Conservation (phyloP, 2,113 vertebrate species). For the Epinephelus lanceolatus region DNA sequence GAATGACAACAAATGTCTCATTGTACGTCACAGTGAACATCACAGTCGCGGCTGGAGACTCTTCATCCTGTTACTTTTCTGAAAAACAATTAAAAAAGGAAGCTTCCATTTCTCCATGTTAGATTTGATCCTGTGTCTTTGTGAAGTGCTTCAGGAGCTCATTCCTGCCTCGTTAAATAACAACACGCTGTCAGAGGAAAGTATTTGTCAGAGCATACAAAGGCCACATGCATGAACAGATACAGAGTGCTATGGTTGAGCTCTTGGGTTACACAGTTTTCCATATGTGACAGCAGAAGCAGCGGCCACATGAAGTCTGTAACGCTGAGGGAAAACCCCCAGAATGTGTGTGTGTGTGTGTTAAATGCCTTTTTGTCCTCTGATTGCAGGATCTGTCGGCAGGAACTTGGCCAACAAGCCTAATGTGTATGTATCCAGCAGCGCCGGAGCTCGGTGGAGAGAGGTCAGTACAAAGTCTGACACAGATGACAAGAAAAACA, state of each 20-base stretch:
- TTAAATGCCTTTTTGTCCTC: conserved; percentile 33
- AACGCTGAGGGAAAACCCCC: conserved; percentile 25
- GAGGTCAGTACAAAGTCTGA: conserved; percentile 87
- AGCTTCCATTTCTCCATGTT: neutral
- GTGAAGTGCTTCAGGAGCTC: neutral
- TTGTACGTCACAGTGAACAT: neutral
- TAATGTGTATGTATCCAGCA: conserved; percentile 96
- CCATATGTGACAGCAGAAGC: conserved; percentile 33
- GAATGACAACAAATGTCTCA: too few species aligned
- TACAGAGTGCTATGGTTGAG: conserved; percentile 21
- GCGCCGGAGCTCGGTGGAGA: conserved; percentile 93
- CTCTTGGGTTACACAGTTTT: conserved; percentile 38
- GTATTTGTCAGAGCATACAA: conserved; percentile 7
- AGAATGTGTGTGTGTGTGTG: conserved; percentile 8
- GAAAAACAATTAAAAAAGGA: neutral
- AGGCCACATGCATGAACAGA: conserved; percentile 15
- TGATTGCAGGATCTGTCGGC: conserved; percentile 90
- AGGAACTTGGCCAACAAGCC: conserved; percentile 95
- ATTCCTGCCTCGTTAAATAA: conserved; percentile 1
- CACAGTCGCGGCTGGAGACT: neutral
- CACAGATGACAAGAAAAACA: conserved; percentile 12
- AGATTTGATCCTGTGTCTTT: neutral
- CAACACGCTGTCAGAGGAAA: conserved; percentile 1
- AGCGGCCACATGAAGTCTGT: neutral
- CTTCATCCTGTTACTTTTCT: neutral